Evolutionary conservation across 2,113 vertebrate genomes (phyloP).

Genomic region (Myotis lucifugus): DNA sequence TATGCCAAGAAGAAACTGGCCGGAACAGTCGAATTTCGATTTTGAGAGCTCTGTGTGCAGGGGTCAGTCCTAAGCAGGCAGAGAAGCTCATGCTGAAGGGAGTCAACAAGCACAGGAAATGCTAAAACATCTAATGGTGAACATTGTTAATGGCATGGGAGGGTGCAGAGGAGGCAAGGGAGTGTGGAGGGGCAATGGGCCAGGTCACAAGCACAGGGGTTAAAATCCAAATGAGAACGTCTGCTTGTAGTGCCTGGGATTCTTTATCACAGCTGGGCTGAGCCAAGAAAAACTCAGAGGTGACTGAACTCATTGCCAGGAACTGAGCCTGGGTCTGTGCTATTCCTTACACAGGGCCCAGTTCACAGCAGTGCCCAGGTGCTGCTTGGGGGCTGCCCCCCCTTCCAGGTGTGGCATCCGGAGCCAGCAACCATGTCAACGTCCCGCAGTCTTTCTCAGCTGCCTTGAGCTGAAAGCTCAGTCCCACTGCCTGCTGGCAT

Average conservation of each 20-base stretch:
- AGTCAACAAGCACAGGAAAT: not conserved
- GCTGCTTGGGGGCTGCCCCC: not conserved
- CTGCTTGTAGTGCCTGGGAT: not conserved
- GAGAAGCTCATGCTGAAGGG: not conserved
- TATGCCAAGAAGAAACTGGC: too few relatives aligned
- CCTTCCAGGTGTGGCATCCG: not conserved
- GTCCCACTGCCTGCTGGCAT: not conserved
- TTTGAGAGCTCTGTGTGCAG: not conserved
- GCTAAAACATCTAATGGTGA: not conserved
- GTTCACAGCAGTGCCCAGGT: rapidly evolving
- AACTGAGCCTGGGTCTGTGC: not conserved
- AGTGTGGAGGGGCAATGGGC: rapidly evolving
- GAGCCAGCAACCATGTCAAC: not conserved
- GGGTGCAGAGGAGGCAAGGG: not conserved
- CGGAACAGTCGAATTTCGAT: not conserved
- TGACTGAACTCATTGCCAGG: slow-evolving; percentile 5
- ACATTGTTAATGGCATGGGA: not conserved
- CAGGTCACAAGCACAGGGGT: not conserved
- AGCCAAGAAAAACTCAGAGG: not conserved
- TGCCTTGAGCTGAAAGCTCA: not conserved
- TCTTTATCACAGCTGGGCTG: not conserved
- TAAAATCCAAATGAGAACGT: not conserved
- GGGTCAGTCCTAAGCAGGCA: not conserved
- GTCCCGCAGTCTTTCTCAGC: not conserved
- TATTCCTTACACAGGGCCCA: too few relatives aligned